Evolutionary conservation across 2,888 invertebrate species (phyloP).

Genomic region (Corythucha ciliata): DNA sequence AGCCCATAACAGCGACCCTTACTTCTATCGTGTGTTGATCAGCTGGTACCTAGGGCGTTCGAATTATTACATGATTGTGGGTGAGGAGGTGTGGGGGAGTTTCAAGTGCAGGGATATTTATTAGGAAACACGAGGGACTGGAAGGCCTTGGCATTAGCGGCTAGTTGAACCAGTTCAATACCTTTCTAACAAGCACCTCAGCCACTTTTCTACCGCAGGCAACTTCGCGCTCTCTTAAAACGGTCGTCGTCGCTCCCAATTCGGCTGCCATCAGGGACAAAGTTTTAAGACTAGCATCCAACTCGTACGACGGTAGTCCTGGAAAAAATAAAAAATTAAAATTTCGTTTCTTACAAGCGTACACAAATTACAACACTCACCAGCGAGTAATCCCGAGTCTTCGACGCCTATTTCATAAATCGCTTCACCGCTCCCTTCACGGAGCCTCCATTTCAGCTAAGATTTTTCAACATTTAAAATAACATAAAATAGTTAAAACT

Average conservation of each 20-base stretch:
- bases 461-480: slow-evolving; percentile 9
- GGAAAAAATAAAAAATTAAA: slow-evolving; percentile 37
- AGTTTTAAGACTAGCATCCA: slow-evolving; percentile 77
- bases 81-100: too few relatives aligned
- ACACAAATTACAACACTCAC: slow-evolving; percentile 12
- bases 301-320: slow-evolving; percentile 72
- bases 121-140: too few relatives aligned
- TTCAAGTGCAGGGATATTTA: too few relatives aligned
- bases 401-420: slow-evolving; percentile 96
- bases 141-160: too few relatives aligned
- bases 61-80: too few relatives aligned
- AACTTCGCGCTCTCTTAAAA: slow-evolving; percentile 57
- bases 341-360: not conserved
- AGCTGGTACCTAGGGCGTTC: slow-evolving; percentile 59
- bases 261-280: slow-evolving; percentile 80
- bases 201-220: slow-evolving; percentile 55
- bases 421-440: slow-evolving; percentile 92
- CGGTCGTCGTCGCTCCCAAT: slow-evolving; percentile 70
- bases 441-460: slow-evolving; percentile 91
- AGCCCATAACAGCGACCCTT: slow-evolving; percentile 85
- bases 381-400: slow-evolving; percentile 67
- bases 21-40: slow-evolving; percentile 83
- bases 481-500: not conserved
- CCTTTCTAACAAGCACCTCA: slow-evolving; percentile 82
- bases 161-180: too few relatives aligned